Base-by-base conservation (phyloP, 2,797 vertebrate genomes). In the Catostomus latipinnis region DNA sequence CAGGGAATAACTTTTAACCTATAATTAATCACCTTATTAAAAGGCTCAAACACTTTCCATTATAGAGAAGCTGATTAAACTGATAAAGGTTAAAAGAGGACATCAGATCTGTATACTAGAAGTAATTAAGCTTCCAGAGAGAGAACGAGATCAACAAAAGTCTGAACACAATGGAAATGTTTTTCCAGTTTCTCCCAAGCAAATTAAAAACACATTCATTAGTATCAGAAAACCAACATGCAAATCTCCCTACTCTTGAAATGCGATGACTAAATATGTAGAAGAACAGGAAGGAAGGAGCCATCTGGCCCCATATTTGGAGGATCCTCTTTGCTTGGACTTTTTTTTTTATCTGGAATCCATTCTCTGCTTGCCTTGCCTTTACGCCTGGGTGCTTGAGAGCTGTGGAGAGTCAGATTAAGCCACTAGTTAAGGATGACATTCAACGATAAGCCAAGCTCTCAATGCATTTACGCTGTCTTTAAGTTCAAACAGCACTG, bases 131-230 rank as follows among this genome's bases (percentile, higher is more conserved):
- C 91, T 94, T 93, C 93, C 60, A 48, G 68, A 78, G 34, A 34
- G 34, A 34, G 34, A 34, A 34, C 34, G 1, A 34, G 34, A 34
- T 2, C 34, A 34, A 34, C 34, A 34, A 83, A 94, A 94, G 95
- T 93, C 92, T 92, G 90, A 86, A 89, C 81, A 94, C 92, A 95
- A 95, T 93, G 94, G 94, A 94, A 95, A 94, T 93, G 95, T 80
- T 65, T 75, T 95, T 95, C 92, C 94, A 95, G 95, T 95, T 95
- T 95, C 93, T 93, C 93, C 94, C 95, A 95, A 93, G 92, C 92
- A 96, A 96, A 96, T 96, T 94, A 94, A 96, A 96, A 96, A 95
- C 95, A 96, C 95, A 95, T 96, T 96, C 94, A 96, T 96, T 95
- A 95, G 94, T 93, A 95, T 95, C 94, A 90, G 93, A 95, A 96